Evolutionary conservation across 2,888 invertebrate species (phyloP).

Genomic region (Eupithecia subfuscata): DNA sequence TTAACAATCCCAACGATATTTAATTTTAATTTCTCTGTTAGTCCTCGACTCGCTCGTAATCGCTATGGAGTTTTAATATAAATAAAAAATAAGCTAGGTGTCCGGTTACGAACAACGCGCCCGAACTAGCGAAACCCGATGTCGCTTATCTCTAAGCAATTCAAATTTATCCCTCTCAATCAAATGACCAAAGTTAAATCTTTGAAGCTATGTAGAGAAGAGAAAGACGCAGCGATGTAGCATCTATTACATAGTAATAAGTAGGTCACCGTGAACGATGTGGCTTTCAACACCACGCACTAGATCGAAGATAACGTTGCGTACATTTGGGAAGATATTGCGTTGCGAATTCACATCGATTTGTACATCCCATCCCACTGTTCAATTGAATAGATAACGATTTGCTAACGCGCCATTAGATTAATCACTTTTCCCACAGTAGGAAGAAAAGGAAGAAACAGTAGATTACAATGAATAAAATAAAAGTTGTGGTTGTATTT

Average conservation of each 20-base stretch:
- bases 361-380: conserved; percentile 26
- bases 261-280: background rate
- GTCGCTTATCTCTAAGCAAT: background rate
- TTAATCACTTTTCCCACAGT: background rate
- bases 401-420: conserved; percentile 11
- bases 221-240: background rate
- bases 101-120: too few relatives aligned
- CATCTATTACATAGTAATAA: background rate
- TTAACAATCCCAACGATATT: background rate
- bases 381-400: conserved; percentile 24
- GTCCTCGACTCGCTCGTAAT: background rate
- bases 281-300: conserved; percentile 19
- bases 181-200: background rate
- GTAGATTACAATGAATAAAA: background rate
- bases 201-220: background rate
- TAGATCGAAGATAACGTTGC: conserved; percentile 25
- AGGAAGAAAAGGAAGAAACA: background rate
- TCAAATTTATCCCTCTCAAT: background rate
- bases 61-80: background rate
- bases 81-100: too few relatives aligned
- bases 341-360: conserved; percentile 30
- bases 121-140: background rate
- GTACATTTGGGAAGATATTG: conserved; percentile 27
- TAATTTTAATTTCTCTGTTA: background rate
- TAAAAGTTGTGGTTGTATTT: background rate